A percentile compares a stretch with the other conserved stretches of the same genome.
These are phyloP conservation scores for Drosophila meridionalis DNA, from an alignment of 2,888 invertebrate genomes.

Conservation along the genomic window DNA sequence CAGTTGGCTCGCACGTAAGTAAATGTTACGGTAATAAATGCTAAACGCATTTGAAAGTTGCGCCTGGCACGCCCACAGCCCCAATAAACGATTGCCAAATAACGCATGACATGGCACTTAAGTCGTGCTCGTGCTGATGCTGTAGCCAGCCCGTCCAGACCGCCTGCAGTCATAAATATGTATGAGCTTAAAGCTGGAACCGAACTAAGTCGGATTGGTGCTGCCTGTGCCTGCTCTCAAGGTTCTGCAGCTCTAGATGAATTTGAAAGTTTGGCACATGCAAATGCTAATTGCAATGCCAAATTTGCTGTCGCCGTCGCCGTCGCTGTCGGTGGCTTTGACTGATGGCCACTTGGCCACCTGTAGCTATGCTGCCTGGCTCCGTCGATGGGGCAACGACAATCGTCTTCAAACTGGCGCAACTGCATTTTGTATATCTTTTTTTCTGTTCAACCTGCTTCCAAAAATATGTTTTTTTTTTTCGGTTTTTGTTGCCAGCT, in stretches of 20 bases:
- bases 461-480: constrained; percentile 11
- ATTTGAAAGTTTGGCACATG: constrained; percentile 67
- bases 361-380: constrained; percentile 12
- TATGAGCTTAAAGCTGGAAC: constrained; percentile 36
- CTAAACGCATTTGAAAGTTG: constrained; percentile 67
- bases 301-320: constrained; percentile 26
- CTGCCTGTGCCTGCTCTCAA: constrained; percentile 46
- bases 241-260: constrained; percentile 51
- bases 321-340: constrained; percentile 35
- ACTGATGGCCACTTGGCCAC: constrained; percentile 57
- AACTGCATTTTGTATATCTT: constrained; percentile 38
- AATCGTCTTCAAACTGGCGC: constrained; percentile 49
- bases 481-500: constrained; percentile 27
- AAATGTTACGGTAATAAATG: constrained; percentile 44
- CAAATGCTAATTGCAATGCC: constrained; percentile 64
- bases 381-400: constrained; percentile 17
- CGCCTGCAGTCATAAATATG: constrained; percentile 65
- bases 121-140: constrained; percentile 44
- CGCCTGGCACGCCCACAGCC: constrained; percentile 60
- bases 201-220: constrained; percentile 5
- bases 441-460: constrained; percentile 11
- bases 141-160: constrained; percentile 24
- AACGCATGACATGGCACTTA: constrained; percentile 67
- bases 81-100: constrained; percentile 62
- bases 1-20: constrained; percentile 93